Evolutionary conservation across 2,797 vertebrate species (phyloP).

Genomic region (Mormyrops boulengeri): DNA sequence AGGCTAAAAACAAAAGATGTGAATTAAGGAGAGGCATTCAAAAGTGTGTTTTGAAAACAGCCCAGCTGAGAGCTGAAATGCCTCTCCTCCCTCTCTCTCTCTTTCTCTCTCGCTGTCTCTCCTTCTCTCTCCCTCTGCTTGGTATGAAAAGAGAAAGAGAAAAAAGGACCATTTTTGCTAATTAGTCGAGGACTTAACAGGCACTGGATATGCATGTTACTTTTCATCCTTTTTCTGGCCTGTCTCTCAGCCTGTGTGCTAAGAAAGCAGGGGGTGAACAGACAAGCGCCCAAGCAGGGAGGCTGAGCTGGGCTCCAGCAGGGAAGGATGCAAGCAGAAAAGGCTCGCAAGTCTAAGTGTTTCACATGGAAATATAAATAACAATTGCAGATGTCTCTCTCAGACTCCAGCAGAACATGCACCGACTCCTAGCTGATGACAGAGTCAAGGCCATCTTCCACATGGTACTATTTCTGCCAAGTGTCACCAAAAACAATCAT

Average conservation of each 20-base stretch:
- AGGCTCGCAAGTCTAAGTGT: slow-evolving; percentile 60
- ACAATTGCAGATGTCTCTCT: not conserved
- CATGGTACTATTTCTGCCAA: not conserved
- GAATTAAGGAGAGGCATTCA: slow-evolving; percentile 97
- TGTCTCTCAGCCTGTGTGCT: slow-evolving; percentile 51
- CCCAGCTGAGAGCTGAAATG: slow-evolving; percentile 87
- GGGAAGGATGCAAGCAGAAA: slow-evolving; percentile 35
- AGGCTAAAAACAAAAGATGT: slow-evolving; percentile 91
- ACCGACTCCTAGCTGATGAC: not conserved
- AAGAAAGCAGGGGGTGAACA: slow-evolving; percentile 48
- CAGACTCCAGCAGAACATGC: not conserved
- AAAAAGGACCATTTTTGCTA: slow-evolving; percentile 91
- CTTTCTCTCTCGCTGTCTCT: slow-evolving; percentile 34
- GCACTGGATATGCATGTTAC: slow-evolving; percentile 73
- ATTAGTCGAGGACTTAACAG: slow-evolving; percentile 89
- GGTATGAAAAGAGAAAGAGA: slow-evolving; percentile 55
- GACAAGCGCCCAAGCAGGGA: not conserved
- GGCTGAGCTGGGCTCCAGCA: not conserved
- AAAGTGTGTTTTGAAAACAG: slow-evolving; percentile 99
- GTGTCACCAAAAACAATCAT: not conserved
- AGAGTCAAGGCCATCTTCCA: not conserved
- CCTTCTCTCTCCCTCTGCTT: slow-evolving; percentile 49
- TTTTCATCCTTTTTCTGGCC: slow-evolving; percentile 72
- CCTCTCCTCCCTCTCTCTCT: slow-evolving; percentile 54
- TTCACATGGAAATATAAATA: slow-evolving; percentile 47